phyloP scores from a whole-genome alignment of 2,113 vertebrate genomes.

The Eulacestoma nigropectus region DNA sequence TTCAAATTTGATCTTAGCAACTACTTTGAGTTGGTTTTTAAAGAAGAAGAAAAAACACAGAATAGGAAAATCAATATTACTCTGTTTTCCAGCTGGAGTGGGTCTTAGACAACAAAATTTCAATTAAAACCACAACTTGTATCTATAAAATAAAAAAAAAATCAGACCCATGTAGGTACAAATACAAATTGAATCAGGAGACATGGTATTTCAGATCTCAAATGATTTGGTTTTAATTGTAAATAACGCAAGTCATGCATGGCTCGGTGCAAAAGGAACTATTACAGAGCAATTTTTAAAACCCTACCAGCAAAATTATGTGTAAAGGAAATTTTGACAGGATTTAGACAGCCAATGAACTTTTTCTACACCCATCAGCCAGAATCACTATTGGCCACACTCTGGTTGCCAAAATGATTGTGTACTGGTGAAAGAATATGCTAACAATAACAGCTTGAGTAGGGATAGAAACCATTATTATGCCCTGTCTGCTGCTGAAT shows the following conservation, averaged over 20 bases:
- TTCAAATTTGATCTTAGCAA: neutral
- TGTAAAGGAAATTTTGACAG: constrained; percentile 39
- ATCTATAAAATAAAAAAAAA: neutral
- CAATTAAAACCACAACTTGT: neutral
- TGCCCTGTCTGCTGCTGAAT: neutral
- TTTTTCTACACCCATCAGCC: neutral
- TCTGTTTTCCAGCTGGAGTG: neutral
- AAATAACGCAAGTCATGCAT: neutral
- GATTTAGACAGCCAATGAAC: neutral
- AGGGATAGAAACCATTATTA: neutral
- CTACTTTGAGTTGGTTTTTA: neutral
- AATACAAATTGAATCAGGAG: neutral
- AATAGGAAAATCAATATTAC: neutral
- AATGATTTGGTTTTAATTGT: neutral
- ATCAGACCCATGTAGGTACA: neutral
- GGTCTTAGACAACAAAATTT: neutral
- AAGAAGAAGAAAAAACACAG: neutral
- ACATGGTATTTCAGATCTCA: neutral
- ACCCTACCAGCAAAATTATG: neutral
- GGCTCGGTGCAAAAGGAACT: neutral
- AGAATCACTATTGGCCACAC: neutral
- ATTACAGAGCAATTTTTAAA: constrained; percentile 18
- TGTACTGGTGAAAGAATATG: neutral
- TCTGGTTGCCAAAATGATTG: neutral
- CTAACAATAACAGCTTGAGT: constrained; percentile 30